Conservation (phyloP, 2,113 vertebrate species). For the Poeciliopsis turrubarensis region DNA sequence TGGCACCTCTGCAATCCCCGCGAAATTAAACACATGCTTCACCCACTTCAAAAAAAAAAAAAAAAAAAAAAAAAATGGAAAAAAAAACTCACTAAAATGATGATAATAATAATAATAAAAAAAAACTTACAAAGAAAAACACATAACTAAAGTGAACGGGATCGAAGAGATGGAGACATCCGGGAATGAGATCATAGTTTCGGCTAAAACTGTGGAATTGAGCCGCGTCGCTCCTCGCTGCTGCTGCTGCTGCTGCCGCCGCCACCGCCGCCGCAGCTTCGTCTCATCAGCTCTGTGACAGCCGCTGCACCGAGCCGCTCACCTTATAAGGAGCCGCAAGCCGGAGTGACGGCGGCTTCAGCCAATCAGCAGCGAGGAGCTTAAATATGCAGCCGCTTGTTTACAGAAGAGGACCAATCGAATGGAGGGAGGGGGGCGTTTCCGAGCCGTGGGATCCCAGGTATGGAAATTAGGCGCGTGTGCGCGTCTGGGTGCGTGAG, state of each 20-base stretch:
- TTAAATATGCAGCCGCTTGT: conserved; percentile 50
- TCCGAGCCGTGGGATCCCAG: conserved; percentile 41
- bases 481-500: too few relatives aligned
- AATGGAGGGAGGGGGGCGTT: conserved; percentile 52
- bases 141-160: neutral
- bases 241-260: conserved; percentile 29
- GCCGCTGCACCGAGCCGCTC: conserved; percentile 16
- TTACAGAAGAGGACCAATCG: conserved; percentile 68
- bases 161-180: conserved; percentile 19
- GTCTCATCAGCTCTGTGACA: conserved; percentile 55
- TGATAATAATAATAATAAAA: neutral
- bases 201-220: conserved; percentile 8
- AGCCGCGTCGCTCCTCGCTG: conserved; percentile 14
- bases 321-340: conserved; percentile 62
- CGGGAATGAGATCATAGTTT: conserved; percentile 51
- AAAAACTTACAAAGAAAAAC: conserved; percentile 9
- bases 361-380: conserved; percentile 44
- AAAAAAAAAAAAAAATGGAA: neutral
- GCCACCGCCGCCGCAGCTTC: too few relatives aligned
- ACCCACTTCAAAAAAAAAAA: neutral
- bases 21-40: conserved; percentile 57
- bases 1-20: conserved; percentile 61
- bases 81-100: neutral
- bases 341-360: conserved; percentile 39
- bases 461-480: conserved; percentile 28